Evolutionary conservation across 2,797 vertebrate genomes (phyloP), one percentile per base, ranked within the genome.

Genomic region (Cynodonichthys magdalenae): DNA sequence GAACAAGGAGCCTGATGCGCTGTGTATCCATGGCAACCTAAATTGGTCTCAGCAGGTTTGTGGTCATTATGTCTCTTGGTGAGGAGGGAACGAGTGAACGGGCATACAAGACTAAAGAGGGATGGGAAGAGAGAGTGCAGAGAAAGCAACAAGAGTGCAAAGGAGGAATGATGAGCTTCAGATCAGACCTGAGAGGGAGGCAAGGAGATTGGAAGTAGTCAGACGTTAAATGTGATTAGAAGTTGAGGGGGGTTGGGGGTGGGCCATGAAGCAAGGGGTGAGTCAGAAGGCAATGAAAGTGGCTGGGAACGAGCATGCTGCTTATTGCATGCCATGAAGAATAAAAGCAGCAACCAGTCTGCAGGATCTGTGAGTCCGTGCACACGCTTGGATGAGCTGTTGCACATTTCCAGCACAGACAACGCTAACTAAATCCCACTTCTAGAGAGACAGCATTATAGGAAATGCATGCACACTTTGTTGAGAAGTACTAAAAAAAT

Each of bases 271-370:
- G 53, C 75, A 75, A 53, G 47, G 74, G 72, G 74, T 78, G 82
- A 87, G 80, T 81, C 71, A 75, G 74, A 66, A 57, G 59, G 81
- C 67, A 75, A 67, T 31, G 53, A 65, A 58, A 75, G 76, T 48
- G 66, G 79, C 66, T 84, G 70, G 70, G 58, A 79, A 64, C 53
- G 66, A 83, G 79, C 71, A 79, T 77, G 65, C 75, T 78, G 80
- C 80, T 89, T 87, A 87, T 88, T 88, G 79, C 77, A 84, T 82
- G 79, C 76, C 83, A 88, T 12, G 46, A 68, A 80, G 78, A 86
- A 88, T 82, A 78, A 82, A 81, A 63, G 68, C 74, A 55, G 76
- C 65, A 72, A 87, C 63, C 63, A 57, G 75, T 78, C 60, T 83
- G 85, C 52, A 55, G 52, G 41, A 20, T 15, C 3, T 31, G 19